Percentiles rank a stretch among this genome's conserved stretches.
Conservation (phyloP, 2,888 invertebrate genomes). For the Xylota segnis region DNA sequence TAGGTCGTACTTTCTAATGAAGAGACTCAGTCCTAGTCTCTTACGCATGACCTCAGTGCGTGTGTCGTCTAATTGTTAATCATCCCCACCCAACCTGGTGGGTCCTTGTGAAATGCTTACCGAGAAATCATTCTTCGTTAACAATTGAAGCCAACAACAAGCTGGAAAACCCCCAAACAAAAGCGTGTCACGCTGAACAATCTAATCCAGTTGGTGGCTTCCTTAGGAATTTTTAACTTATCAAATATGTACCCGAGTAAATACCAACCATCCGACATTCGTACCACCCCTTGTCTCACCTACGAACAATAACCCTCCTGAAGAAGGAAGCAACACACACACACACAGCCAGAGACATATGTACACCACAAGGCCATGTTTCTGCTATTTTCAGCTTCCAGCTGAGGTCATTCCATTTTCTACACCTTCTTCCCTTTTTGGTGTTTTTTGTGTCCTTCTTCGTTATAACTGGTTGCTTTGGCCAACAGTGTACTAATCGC, state of each 20-base stretch:
- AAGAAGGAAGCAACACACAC: constrained; percentile 27
- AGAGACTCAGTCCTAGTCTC: no score
- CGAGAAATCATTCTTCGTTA: neutral
- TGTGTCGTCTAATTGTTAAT: no score
- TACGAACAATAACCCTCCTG: constrained; percentile 23
- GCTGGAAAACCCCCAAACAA: constrained; percentile 25
- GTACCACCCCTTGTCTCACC: neutral
- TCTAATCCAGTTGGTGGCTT: constrained; percentile 63
- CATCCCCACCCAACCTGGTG: no score
- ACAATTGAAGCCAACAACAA: constrained; percentile 5
- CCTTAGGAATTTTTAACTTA: constrained; percentile 68
- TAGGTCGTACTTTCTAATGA: no score
- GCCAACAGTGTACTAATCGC: constrained; percentile 48
- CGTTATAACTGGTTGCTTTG: constrained; percentile 29
- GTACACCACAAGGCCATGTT: constrained; percentile 52
- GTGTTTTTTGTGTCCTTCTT: constrained; percentile 18
- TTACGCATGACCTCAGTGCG: no score
- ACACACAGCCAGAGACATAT: no score
- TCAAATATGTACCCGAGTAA: constrained; percentile 70
- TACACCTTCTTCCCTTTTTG: constrained; percentile 38
- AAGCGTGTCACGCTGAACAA: constrained; percentile 56
- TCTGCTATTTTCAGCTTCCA: constrained; percentile 74
- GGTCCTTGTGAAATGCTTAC: neutral
- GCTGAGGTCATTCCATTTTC: constrained; percentile 69
- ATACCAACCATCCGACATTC: constrained; percentile 44